Conservation (phyloP, 2,113 vertebrate species). For the Tenebrosternarchus preto region DNA sequence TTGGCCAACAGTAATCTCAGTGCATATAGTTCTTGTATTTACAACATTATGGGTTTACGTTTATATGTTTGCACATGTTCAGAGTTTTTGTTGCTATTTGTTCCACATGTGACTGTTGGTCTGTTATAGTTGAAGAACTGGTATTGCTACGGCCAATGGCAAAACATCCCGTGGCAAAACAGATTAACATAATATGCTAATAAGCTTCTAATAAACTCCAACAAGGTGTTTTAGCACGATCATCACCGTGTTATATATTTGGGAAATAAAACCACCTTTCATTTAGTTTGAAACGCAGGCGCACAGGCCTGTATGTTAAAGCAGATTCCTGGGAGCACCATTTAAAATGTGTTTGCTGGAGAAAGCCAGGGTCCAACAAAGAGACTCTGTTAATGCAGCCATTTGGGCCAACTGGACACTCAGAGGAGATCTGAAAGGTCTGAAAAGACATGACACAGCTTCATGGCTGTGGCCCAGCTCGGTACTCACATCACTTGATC, state of each 20-base stretch:
- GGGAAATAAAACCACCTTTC: neutral
- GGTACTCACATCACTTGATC: slow-evolving; percentile 71
- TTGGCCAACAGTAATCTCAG: too few species aligned
- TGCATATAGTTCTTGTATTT: too few species aligned
- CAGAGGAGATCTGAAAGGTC: slow-evolving; percentile 38
- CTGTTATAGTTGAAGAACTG: neutral
- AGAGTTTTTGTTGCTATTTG: neutral
- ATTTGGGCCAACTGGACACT: slow-evolving; percentile 49
- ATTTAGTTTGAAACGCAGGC: slow-evolving; percentile 3
- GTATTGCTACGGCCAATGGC: neutral
- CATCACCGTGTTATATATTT: neutral
- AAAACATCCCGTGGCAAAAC: neutral
- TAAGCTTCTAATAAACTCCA: neutral
- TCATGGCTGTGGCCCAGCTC: slow-evolving; percentile 66
- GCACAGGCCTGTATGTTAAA: slow-evolving; percentile 48
- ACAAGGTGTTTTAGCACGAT: neutral
- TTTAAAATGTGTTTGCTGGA: slow-evolving; percentile 60
- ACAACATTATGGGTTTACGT: too few species aligned
- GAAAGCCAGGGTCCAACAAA: slow-evolving; percentile 55
- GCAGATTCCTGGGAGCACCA: slow-evolving; percentile 54
- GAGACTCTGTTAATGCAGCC: slow-evolving; percentile 54
- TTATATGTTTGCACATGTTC: too few species aligned
- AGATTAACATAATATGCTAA: neutral
- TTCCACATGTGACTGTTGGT: neutral
- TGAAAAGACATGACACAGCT: slow-evolving; percentile 66